Evolutionary conservation across 1,140 invertebrate genomes (phyloP), one percentile per base, ranked within the genome.

Genomic region (Chironomus tepperi): DNA sequence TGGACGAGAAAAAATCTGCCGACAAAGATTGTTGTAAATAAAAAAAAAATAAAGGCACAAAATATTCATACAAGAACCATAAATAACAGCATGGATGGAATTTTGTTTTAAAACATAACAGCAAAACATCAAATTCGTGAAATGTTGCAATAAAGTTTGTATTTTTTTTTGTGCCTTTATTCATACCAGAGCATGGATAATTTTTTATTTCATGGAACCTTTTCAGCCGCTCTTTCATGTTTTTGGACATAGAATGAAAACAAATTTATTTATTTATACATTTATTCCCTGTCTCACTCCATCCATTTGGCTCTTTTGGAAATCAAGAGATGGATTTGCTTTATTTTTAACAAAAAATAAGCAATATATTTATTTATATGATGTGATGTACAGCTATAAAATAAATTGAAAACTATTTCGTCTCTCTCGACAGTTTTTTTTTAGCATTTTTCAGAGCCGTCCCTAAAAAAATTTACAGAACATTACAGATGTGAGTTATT

Each of bases 1-100:
- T 34, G 2, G 24, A 34, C 5, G 24, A 34, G 24, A 34, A 34
- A 34, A 34, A 34, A 34, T 34, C 5, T 57, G 47, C 47, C 47
- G 47, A 57, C 47, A 57, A n/a, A 57, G 47, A 57, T n/a, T 57
- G 47, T 57, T 57, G 47, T 57, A 57, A 57, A 57, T n/a, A 57
- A 12, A 57, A 57, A 47, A n/a, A 47, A 34, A 34, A 34, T 34
- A 34, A 34, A 34, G 24, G 24, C 24, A n/a, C n/a, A n/a, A 47
- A 47, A 12, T 47, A 47, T 47, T 47, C 43, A 57, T 57, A 57
- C n/a, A 57, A 12, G 47, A n/a, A 34, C n/a, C 47, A 57, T 57
- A 57, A 57, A 57, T 57, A 57, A 57, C 47, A 57, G 47, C 47
- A 57, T 57, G 47, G 47, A 12, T n/a, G n/a, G n/a, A 57, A 34